These are phyloP conservation scores for Pseudococcus viburni DNA, from an alignment of 2,888 invertebrate genomes.

Conservation along the genomic window DNA sequence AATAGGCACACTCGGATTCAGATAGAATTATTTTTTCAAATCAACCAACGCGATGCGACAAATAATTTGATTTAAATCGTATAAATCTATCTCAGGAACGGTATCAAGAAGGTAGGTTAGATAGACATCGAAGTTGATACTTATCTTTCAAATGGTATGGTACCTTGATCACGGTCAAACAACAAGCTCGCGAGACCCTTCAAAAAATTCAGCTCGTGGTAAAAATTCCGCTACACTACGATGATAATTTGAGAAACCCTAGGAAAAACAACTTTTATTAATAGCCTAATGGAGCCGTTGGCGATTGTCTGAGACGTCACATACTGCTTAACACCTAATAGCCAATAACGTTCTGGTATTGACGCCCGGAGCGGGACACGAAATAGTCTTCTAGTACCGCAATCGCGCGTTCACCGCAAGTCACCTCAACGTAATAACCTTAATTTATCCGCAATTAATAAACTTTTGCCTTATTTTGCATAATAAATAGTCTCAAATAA, in stretches of 20 bases:
- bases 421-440: constrained; percentile 50
- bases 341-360: constrained; percentile 59
- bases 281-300: constrained; percentile 13
- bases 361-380: constrained; percentile 56
- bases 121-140: too few species aligned
- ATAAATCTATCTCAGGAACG: too few species aligned
- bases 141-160: background rate
- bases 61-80: too few species aligned
- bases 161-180: background rate
- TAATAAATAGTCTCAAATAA: constrained; percentile 50
- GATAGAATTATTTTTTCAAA: too few species aligned
- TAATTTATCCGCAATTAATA: constrained; percentile 57
- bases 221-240: background rate
- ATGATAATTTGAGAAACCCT: constrained; percentile 43
- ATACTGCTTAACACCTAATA: constrained; percentile 60
- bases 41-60: too few species aligned
- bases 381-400: constrained; percentile 27
- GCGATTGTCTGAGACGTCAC: constrained; percentile 61
- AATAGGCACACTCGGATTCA: too few species aligned
- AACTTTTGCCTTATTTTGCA: constrained; percentile 49
- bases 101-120: too few species aligned
- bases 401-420: constrained; percentile 43
- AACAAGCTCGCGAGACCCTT: background rate
- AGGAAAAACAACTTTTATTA: constrained; percentile 60
- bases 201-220: background rate